Evolutionary conservation across 2,888 invertebrate species (phyloP).

Genomic region (Chelonus formosanus): DNA sequence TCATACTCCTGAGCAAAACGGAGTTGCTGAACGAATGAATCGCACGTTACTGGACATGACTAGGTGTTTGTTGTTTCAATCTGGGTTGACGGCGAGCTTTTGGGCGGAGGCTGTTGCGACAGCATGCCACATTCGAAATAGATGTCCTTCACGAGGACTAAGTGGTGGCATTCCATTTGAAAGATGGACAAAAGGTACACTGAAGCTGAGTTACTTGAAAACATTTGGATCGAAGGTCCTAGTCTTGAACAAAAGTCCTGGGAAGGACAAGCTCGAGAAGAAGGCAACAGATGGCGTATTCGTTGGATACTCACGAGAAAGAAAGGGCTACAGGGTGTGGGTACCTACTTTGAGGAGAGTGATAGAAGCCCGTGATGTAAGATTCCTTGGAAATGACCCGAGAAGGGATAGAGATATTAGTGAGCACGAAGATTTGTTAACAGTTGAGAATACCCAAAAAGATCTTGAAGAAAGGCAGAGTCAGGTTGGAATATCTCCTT

Average conservation of each 20-base stretch:
- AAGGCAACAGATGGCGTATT: slow-evolving; percentile 10
- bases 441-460: no score
- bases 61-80: no score
- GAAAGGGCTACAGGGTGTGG: slow-evolving; percentile 21
- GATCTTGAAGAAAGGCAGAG: no score
- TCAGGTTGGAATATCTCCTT: no score
- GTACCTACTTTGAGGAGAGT: background rate
- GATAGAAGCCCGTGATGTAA: no score
- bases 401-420: no score
- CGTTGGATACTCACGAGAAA: slow-evolving; percentile 22
- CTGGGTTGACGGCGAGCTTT: slow-evolving; percentile 38
- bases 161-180: slow-evolving; percentile 41
- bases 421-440: no score
- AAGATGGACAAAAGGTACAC: slow-evolving; percentile 32
- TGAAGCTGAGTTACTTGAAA: slow-evolving; percentile 14
- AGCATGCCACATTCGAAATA: slow-evolving; percentile 33
- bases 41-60: no score
- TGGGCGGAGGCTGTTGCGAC: slow-evolving; percentile 33
- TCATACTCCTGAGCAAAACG: slow-evolving; percentile 54
- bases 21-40: slow-evolving; percentile 49
- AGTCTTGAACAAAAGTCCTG: slow-evolving; percentile 14
- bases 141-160: slow-evolving; percentile 39
- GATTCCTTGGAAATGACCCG: no score
- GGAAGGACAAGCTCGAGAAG: slow-evolving; percentile 24
- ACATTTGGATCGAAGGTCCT: slow-evolving; percentile 25